Percentiles rank a stretch among this genome's conserved stretches.
These are phyloP conservation scores for Lithophane socia DNA, from an alignment of 2,888 invertebrate genomes.

Conservation along the genomic window DNA sequence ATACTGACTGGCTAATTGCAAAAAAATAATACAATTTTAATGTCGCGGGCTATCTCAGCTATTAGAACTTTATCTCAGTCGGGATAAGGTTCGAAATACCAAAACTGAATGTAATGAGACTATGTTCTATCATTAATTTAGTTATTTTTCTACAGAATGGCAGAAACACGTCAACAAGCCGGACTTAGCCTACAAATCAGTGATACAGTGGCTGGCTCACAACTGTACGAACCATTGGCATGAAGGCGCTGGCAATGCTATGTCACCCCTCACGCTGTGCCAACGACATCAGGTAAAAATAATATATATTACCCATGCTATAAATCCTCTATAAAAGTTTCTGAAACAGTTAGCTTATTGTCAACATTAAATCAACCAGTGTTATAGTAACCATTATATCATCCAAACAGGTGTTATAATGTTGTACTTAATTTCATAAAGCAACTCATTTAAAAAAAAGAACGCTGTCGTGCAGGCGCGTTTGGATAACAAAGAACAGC, in stretches of 20 bases:
- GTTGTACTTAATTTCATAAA: too few relatives aligned
- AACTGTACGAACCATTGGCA: constrained; percentile 89
- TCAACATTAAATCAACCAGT: too few relatives aligned
- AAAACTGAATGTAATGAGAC: not conserved
- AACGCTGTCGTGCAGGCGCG: too few relatives aligned
- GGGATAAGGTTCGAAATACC: not conserved
- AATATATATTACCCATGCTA: too few relatives aligned
- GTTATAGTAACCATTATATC: too few relatives aligned
- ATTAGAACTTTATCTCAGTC: not conserved
- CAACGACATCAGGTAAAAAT: constrained; percentile 87
- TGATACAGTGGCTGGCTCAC: constrained; percentile 87
- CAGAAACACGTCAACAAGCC: constrained; percentile 86
- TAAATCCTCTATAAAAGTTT: too few relatives aligned
- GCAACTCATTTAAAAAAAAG: too few relatives aligned
- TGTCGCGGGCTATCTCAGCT: not conserved
- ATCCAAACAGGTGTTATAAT: too few relatives aligned
- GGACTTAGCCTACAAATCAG: constrained; percentile 83
- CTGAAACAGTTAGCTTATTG: too few relatives aligned
- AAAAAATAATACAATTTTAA: too few relatives aligned
- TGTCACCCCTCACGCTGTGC: constrained; percentile 89
- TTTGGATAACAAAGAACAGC: too few relatives aligned
- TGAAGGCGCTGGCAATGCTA: constrained; percentile 87
- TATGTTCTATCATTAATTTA: not conserved
- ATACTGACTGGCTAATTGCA: not conserved
- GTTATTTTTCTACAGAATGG: constrained; percentile 87